Conservation (phyloP, 2,888 invertebrate species). For the Embidobia sp. region DNA sequence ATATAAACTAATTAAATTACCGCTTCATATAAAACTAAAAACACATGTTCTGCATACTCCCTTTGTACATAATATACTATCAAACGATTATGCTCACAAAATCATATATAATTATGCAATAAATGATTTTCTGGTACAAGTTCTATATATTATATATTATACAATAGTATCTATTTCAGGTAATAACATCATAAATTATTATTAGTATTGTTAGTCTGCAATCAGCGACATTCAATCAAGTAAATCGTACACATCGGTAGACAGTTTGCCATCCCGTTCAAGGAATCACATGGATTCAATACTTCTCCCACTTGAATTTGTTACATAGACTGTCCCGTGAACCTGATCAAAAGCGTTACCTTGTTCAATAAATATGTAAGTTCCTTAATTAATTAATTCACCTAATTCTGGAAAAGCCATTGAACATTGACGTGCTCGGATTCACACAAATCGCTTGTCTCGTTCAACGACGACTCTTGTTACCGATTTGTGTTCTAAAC, state of each 20-base stretch:
- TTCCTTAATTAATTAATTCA: slow-evolving; percentile 12
- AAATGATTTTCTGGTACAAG: too few species aligned
- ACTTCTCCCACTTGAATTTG: neutral
- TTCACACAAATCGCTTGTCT: slow-evolving; percentile 7
- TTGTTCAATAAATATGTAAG: slow-evolving; percentile 34
- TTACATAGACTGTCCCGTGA: slow-evolving; percentile 23
- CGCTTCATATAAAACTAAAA: too few species aligned
- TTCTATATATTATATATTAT: too few species aligned
- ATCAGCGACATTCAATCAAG: slow-evolving; percentile 66
- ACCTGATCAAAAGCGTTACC: slow-evolving; percentile 25
- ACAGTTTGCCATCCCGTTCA: slow-evolving; percentile 73
- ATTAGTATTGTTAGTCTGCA: slow-evolving; percentile 66
- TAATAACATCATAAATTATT: too few species aligned
- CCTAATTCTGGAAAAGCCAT: slow-evolving; percentile 23
- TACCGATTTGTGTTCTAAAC: too few species aligned
- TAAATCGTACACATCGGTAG: slow-evolving; percentile 70
- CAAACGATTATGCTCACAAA: too few species aligned
- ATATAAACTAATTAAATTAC: too few species aligned
- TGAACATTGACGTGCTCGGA: slow-evolving; percentile 2
- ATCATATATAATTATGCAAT: too few species aligned
- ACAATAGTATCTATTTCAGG: too few species aligned
- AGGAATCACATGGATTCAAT: slow-evolving; percentile 28
- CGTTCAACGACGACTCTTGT: slow-evolving; percentile 10
- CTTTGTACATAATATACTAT: too few species aligned
- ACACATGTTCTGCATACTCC: too few species aligned